Conservation (phyloP, 37 sponge, comb jelly and placozoan genomes). For the Aplysina aerophoba region DNA sequence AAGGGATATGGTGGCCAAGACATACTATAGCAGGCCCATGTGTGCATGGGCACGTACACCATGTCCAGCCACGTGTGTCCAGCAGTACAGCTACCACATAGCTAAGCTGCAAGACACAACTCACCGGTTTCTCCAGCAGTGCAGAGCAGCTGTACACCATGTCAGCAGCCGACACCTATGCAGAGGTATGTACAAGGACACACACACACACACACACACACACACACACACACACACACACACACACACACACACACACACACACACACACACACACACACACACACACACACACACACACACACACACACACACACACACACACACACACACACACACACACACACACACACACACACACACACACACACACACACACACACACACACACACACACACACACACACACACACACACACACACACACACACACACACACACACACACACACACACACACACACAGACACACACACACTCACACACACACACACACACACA, state of each 20-base stretch:
- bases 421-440: background rate
- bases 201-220: too few species aligned
- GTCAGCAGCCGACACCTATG: conserved; percentile 75
- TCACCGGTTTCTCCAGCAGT: conserved; percentile 67
- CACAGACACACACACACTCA: background rate
- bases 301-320: too few species aligned
- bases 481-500: background rate
- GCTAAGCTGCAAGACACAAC: background rate
- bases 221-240: too few species aligned
- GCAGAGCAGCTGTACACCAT: conserved; percentile 60
- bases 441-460: background rate
- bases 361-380: background rate
- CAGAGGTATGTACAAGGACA: too few species aligned
- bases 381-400: background rate
- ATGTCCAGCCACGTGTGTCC: too few species aligned
- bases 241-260: too few species aligned
- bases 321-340: too few species aligned
- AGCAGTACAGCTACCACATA: background rate
- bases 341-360: too few species aligned
- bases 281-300: too few species aligned
- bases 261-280: too few species aligned
- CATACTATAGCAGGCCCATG: background rate
- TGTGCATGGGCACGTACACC: too few species aligned
- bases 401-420: too few species aligned
- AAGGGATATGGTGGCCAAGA: background rate